A percentile compares a stretch with the other conserved stretches of the same genome.
These are phyloP conservation scores for Galago senegalensis DNA, from an alignment of 2,797 vertebrate species.

Conservation along the genomic window DNA sequence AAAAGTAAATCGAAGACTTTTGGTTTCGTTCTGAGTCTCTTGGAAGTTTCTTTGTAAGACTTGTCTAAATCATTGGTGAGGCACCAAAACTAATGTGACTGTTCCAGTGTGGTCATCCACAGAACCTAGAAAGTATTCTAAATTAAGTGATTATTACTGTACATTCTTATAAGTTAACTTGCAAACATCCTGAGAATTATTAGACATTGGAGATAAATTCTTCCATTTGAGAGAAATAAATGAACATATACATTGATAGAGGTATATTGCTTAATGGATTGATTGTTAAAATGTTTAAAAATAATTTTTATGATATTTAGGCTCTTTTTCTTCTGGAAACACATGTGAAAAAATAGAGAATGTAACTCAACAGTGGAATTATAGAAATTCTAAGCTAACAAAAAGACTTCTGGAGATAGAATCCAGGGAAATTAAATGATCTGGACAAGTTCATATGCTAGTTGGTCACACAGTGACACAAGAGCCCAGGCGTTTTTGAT, in stretches of 20 bases:
- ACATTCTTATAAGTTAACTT: not conserved
- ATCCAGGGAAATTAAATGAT: slow-evolving; percentile 39
- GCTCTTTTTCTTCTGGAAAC: not conserved
- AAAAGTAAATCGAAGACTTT: not conserved
- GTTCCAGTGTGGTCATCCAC: not conserved
- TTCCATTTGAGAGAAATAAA: slow-evolving; percentile 19
- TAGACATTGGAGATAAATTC: not conserved
- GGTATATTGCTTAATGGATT: not conserved
- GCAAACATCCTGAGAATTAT: not conserved
- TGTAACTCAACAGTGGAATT: not conserved
- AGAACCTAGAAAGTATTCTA: not conserved
- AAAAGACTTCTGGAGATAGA: not conserved
- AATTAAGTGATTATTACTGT: not conserved
- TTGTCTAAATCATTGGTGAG: not conserved
- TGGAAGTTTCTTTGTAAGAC: not conserved
- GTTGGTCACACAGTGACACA: not conserved
- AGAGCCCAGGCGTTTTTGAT: not conserved
- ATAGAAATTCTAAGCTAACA: not conserved
- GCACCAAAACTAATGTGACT: not conserved
- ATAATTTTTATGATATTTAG: slow-evolving; percentile 44
- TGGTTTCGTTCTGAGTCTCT: slow-evolving; percentile 1
- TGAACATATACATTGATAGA: not conserved
- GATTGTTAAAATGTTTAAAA: slow-evolving; percentile 33
- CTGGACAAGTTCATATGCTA: not conserved
- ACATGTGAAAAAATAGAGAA: slow-evolving; percentile 21